Base-by-base conservation (phyloP, 2,797 vertebrate species). In the Remorina albescens region DNA sequence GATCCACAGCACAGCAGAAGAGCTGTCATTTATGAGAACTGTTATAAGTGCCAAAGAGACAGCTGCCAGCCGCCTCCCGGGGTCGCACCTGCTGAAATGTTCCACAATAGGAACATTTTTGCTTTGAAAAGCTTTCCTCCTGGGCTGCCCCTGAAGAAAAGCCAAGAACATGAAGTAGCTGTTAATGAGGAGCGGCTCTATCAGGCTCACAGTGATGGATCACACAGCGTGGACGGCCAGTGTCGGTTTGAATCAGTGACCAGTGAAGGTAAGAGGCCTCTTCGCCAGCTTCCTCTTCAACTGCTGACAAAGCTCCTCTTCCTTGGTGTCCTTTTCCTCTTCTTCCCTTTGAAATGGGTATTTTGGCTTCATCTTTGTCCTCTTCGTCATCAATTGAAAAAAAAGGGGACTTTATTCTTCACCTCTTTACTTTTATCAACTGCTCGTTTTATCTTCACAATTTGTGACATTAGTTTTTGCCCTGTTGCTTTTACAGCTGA, bases 11-110 rank as follows among this genome's bases (percentile, higher is more conserved):
- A 10, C 41, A 64, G 80, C 34, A 71, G 60, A 67, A 70, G 50
- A 25, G 36, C 44, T 4, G 77, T 41, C 72, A 78, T 93, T 47
- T 95, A 95, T 50, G 94, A 95, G 71, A 94, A 92, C 74, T 95
- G 93, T 44, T 54, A 85, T 1, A 93, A 90, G 73, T 95, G 94
- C 74, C 81, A 15, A 46, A 80, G 77, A 18, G 84, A 89, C 15
- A 77, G 4, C 67, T 91, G 90, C 76, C 87, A 30, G 2, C 83
- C 79, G 41, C 83, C 80, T 8, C 77, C 63, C 0, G 61, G 57
- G 36, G 74, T 60, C 34, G 0, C 16, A 16, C 80, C 82, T 7
- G 47, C 83, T 21, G 30, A 64, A 25, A 64, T 37, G 64, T 34
- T 2, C 49, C 37, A 2, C 51, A 39, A 25, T 55, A 64, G 63